These are phyloP conservation scores for Rafetus swinhoei DNA, from an alignment of 2,113 vertebrate species.

Conservation along the genomic window DNA sequence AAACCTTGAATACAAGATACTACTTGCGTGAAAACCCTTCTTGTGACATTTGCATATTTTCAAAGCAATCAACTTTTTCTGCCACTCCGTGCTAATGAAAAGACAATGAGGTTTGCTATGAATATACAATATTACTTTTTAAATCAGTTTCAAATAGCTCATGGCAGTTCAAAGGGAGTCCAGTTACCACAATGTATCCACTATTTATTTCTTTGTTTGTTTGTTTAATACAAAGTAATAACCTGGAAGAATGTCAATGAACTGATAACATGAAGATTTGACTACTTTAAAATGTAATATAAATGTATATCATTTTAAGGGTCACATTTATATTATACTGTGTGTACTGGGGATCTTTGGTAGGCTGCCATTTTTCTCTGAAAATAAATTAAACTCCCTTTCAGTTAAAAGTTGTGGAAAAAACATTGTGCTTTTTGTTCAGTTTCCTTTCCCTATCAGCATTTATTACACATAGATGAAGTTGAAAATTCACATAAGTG, in stretches of 20 bases:
- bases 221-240: constrained; percentile 4
- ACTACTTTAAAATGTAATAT: neutral
- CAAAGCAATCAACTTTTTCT: constrained; percentile 31
- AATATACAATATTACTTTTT: neutral
- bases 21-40: constrained; percentile 45
- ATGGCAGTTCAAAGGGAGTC: constrained; percentile 1
- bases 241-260: constrained; percentile 6
- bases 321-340: neutral
- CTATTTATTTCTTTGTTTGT: constrained; percentile 2
- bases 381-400: neutral
- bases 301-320: neutral
- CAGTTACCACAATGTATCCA: constrained; percentile 3
- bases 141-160: constrained; percentile 31
- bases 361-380: neutral
- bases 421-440: accelerated
- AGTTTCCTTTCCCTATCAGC: neutral
- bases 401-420: neutral
- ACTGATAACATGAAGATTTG: neutral
- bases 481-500: neutral
- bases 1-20: neutral
- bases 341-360: neutral
- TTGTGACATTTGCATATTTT: constrained; percentile 22
- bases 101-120: neutral
- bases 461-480: neutral
- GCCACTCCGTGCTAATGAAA: constrained; percentile 23